A percentile compares a stretch with the other conserved stretches of the same genome.
Conservation (phyloP, 2,113 vertebrate genomes). For the mouse (Mus musculus) region DNA sequence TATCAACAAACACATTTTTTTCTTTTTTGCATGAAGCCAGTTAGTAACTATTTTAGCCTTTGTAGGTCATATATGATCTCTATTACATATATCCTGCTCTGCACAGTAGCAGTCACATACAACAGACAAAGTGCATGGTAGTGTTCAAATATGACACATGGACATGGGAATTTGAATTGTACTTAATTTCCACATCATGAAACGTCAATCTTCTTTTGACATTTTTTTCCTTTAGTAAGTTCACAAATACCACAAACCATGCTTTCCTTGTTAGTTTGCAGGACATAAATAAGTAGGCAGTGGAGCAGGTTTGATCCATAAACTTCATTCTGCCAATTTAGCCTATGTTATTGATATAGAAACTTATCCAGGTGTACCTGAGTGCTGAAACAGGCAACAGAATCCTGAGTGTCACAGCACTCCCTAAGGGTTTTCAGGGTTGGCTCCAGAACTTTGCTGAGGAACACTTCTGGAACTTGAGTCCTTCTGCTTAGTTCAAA, state of each 20-base stretch:
- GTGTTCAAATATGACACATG: not conserved
- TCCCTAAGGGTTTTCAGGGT: not conserved
- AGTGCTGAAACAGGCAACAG: slow-evolving; percentile 69
- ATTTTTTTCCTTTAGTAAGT: not conserved
- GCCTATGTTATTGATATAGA: not conserved
- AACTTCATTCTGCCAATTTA: not conserved
- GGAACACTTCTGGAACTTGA: slow-evolving; percentile 81
- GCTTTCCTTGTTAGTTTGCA: not conserved
- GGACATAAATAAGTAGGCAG: not conserved
- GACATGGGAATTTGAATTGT: slow-evolving; percentile 3
- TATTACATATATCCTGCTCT: not conserved
- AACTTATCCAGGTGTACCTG: slow-evolving; percentile 74
- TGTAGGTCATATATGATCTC: not conserved
- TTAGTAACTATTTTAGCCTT: not conserved
- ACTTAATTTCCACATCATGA: slow-evolving; percentile 2
- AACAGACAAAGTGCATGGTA: not conserved
- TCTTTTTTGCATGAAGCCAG: not conserved
- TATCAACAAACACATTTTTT: not conserved
- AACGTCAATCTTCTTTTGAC: not conserved
- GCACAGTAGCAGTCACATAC: not conserved
- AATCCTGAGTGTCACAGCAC: slow-evolving; percentile 80
- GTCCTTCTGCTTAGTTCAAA: slow-evolving; percentile 82
- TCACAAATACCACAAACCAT: not conserved
- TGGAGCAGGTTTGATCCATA: not conserved
- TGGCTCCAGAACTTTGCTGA: slow-evolving; percentile 74